Evolutionary conservation across 1,140 invertebrate species (phyloP), one percentile per base, ranked within the genome.

Genomic region (Physella acuta): DNA sequence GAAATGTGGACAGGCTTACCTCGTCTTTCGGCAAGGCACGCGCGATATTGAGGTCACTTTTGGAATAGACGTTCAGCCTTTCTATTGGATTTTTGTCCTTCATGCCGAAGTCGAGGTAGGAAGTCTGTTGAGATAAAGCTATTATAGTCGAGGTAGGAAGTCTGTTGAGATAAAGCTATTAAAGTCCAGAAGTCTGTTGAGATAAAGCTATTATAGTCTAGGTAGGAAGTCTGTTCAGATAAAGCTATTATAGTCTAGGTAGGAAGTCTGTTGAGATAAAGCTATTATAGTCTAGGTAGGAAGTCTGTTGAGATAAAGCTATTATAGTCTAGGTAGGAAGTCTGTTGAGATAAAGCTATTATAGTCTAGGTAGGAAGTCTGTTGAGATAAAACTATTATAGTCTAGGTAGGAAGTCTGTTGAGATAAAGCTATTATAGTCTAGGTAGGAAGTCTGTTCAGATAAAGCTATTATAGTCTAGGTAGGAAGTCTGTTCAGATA

Each of bases 81-180:
- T 77, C 74, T 16, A 77, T 62, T 0, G 76, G 76, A 70, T 77
- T 77, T 20, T 72, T 26, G 14, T 73, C 37, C 37, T 75, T 74
- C 74, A 74, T 75, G 0, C 76, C 76, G 67, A 72, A 77, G 58
- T 77, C 74, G 34, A 75, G 44, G 39, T 62, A 51, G 1, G 70
- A 68, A 28, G 72, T 33, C 75, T 76, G 69, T 26, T 44, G 8
- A 44, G 8, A 11, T 44, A 44, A n/a, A n/a, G n/a, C 20, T 44
- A 44, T 44, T 11, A 11, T 44, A 44, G 20, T 11, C 39, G 8
- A 44, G 39, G 20, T 8, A 44, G 8, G 8, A 44, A 44, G 8
- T 44, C 8, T 44, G 20, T 8, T 44, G 39, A 20, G 8, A 44
- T 20, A 44, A 8, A 44, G 8, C 8, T 20, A 44, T 20, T 11